Conservation (phyloP, 2,888 invertebrate genomes). For the Aphodius sticticus region DNA sequence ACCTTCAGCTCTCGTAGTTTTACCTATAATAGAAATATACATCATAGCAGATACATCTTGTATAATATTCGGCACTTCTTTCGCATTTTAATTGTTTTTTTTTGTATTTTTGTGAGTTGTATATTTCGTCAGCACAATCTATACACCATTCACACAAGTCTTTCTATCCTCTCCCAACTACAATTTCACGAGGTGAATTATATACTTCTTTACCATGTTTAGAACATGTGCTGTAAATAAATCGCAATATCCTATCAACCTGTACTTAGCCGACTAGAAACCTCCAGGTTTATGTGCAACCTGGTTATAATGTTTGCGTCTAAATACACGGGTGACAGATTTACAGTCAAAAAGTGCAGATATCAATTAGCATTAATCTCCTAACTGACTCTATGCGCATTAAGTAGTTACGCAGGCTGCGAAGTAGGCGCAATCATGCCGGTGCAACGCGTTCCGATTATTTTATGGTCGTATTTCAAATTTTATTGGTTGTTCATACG, state of each 20-base stretch:
- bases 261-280: neutral
- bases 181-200: too few species aligned
- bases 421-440: neutral
- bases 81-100: too few species aligned
- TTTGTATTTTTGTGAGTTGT: too few species aligned
- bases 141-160: too few species aligned
- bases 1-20: too few species aligned
- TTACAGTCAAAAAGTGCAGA: neutral
- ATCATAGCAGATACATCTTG: too few species aligned
- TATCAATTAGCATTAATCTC: neutral
- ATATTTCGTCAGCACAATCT: too few species aligned
- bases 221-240: too few species aligned
- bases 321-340: neutral
- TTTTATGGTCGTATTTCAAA: slow-evolving; percentile 4
- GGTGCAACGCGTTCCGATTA: neutral
- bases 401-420: neutral
- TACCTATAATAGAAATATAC: too few species aligned
- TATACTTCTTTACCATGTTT: too few species aligned
- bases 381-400: neutral
- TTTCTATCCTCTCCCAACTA: too few species aligned
- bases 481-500: neutral
- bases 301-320: neutral
- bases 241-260: neutral
- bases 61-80: too few species aligned
- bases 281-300: neutral